phyloP scores from a whole-genome alignment of 1,140 invertebrate genomes.

The Drosophila nasuta region DNA sequence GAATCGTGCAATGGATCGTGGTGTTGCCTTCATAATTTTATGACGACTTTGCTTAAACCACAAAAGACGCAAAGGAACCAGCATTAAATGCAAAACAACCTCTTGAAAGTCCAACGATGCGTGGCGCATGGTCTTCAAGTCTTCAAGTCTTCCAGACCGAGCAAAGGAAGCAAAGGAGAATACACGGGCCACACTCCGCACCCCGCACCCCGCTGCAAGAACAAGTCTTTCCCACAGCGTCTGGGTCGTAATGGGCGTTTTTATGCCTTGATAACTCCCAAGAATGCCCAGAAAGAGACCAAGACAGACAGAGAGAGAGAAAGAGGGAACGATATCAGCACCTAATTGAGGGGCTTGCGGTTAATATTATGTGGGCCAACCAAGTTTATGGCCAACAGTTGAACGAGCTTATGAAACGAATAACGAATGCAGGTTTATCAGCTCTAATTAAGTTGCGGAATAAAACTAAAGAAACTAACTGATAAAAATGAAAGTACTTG shows the following conservation, averaged over 20 bases:
- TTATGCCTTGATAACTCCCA: slow-evolving; percentile 69
- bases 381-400: neutral
- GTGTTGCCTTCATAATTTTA: slow-evolving; percentile 35
- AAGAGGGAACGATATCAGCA: no score
- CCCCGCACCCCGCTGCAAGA: neutral
- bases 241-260: slow-evolving; percentile 70
- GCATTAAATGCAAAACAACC: slow-evolving; percentile 65
- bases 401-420: neutral
- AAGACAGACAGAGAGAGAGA: neutral
- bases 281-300: neutral
- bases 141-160: neutral
- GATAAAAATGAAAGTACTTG: no score
- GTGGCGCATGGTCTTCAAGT: slow-evolving; percentile 45
- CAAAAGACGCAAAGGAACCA: slow-evolving; percentile 38
- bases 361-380: slow-evolving; percentile 8
- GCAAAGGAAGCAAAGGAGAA: slow-evolving; percentile 15
- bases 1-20: neutral
- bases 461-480: no score
- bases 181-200: slow-evolving; percentile 3
- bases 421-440: no score
- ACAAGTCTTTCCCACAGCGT: slow-evolving; percentile 60
- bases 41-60: slow-evolving; percentile 43
- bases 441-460: no score
- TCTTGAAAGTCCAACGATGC: slow-evolving; percentile 54
- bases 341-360: neutral